phyloP scores from a whole-genome alignment of 1,140 invertebrate species.

The Chironomus tepperi region DNA sequence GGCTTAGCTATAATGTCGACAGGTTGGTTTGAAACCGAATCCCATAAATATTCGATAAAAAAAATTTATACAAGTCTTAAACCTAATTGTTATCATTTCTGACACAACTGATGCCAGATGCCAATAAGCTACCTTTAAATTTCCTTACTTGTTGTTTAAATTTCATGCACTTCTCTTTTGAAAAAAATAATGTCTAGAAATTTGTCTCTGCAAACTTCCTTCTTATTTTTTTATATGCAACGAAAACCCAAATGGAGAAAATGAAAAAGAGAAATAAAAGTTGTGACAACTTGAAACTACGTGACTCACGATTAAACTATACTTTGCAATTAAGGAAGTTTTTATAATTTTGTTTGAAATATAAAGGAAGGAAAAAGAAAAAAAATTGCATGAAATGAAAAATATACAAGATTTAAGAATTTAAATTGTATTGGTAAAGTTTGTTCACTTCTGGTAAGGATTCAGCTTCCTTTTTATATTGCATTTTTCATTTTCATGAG shows the following conservation, averaged over 20 bases:
- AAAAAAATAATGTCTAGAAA: too few relatives aligned
- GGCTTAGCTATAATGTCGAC: too few relatives aligned
- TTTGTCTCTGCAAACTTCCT: background rate
- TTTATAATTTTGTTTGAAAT: constrained; percentile 1
- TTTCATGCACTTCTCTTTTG: too few relatives aligned
- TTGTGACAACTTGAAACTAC: constrained; percentile 4
- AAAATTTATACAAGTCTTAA: too few relatives aligned
- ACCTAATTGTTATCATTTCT: too few relatives aligned
- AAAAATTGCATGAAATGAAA: background rate
- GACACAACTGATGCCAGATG: too few relatives aligned
- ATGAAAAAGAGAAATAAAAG: background rate
- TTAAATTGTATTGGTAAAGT: constrained; percentile 9
- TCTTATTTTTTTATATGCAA: constrained; percentile 3
- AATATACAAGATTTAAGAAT: background rate
- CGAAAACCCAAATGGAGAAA: background rate
- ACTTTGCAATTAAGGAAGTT: constrained; percentile 1
- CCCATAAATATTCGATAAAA: too few relatives aligned
- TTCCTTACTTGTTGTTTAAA: too few relatives aligned
- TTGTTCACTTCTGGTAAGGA: background rate
- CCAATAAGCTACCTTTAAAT: too few relatives aligned
- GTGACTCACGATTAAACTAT: constrained; percentile 12
- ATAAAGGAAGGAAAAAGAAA: background rate
- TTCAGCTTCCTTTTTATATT: background rate
- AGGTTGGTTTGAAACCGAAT: too few relatives aligned
- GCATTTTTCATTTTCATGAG: too few relatives aligned